Evolutionary conservation across 2,888 invertebrate species (phyloP), one percentile per base, ranked within the genome.

Genomic region (Notodonta ziczac): DNA sequence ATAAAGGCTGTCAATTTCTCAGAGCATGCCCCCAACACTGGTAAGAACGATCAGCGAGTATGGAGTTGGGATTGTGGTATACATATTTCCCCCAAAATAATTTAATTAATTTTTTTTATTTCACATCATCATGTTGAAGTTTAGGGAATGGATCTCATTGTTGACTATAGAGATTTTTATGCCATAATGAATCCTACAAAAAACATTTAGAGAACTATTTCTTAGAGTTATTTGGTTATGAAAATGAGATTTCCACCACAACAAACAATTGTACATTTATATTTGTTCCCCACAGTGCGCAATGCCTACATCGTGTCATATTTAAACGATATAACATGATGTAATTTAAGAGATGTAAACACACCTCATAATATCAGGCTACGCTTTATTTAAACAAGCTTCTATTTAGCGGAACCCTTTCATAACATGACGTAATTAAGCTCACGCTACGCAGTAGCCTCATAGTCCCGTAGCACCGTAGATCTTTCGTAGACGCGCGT

Each of bases 401-500:
- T 56, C 58, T 35, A 58, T 53, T 53, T 57, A 58, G 53, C 63
- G 14, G 60, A 64, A 71, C 57, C 63, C 62, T 67, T 71, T 71
- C 62, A 65, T 61, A 59, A 65, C 59, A 72, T 65, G 53, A 58
- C 65, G 54, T 61, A 56, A 67, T 65, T 63, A 65, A 56, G 61
- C 39, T 51, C 53, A 16, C 53, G 50, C 57, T 68, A 65, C 51
- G 62, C 39, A 60, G 63, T 71, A 69, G 72, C 9, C 63, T 13
- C 72, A 70, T 64, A 59, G 56, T 56, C 4, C 16, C 60, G 67
- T 67, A 72, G 72, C 64, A 35, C 67, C 69, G 76, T 73, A 77
- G 74, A 73, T 70, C 60, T 14, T 46, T 56, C 66, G 72, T 73
- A 77, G 77, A 73, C 73, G 62, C 76, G 67, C 74, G 76, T 76